A percentile compares a stretch with the other conserved stretches of the same genome.
phyloP scores from a whole-genome alignment of 2,113 vertebrate species.

The Caloenas nicobarica region DNA sequence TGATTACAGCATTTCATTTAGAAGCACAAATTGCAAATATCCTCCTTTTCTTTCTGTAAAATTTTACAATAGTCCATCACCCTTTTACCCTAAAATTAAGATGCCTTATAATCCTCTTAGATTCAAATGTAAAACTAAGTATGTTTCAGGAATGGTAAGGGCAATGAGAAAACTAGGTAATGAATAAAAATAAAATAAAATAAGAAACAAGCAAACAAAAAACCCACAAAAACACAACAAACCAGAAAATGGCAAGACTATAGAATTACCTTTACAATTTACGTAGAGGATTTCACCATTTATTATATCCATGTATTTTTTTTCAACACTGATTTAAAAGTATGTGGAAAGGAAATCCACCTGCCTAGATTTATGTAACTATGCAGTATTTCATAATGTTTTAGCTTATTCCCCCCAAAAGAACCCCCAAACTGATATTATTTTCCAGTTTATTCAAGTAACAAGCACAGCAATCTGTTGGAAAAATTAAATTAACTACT shows the following conservation, averaged over 20 bases:
- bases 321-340: neutral
- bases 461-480: neutral
- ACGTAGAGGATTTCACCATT: neutral
- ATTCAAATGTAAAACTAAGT: neutral
- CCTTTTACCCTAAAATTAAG: neutral
- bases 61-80: neutral
- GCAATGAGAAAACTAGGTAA: neutral
- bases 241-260: neutral
- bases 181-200: neutral
- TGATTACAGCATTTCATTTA: neutral
- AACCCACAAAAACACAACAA: fast-evolving
- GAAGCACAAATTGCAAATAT: neutral
- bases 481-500: conserved; percentile 39
- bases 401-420: neutral
- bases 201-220: fast-evolving
- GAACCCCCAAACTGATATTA: neutral
- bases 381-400: neutral
- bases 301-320: neutral
- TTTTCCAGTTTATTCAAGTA: neutral
- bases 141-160: neutral
- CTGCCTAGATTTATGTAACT: neutral
- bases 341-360: neutral
- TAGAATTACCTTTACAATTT: neutral
- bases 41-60: neutral
- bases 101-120: neutral